Base-by-base conservation (phyloP, 2,888 invertebrate species). In the Agrochola lota region DNA sequence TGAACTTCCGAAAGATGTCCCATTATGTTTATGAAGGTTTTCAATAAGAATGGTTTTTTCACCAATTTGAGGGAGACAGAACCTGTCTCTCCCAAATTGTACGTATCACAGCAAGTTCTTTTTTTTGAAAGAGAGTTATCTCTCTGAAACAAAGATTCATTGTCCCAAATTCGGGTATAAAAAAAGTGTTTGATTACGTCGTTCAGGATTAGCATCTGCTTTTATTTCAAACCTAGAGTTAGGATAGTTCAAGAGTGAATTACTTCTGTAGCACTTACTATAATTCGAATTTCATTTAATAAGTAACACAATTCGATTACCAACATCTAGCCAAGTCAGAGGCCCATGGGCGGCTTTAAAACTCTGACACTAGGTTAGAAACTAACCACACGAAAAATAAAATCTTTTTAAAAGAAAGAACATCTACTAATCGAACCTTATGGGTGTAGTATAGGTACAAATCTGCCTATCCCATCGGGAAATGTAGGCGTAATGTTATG, bases 181-280 rank as follows among this genome's bases (percentile, higher is more conserved):
- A 40, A 40, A 40, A 40, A 7, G 0, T 40, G 40, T 40, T 6
- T 40, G 7, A 40, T 40, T 40, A 40, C 43, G 87, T 64, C 97
- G 97, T 0, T 97, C 97, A 0, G 97, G 97, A 0, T 97, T 97
- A 35, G 97, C 97, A 94, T 98, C 97, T 86, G 97, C 95, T 96
- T 98, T 98, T 71, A 98, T 95, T 0, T 43, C 11, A 40, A 0
- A 40, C 97, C 97, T 95, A 98, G 89, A 0, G 97, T 94, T 0
- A 97, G 97, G 0, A 98, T 87, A 69, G 98, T 97, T 97, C 97
- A 98, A 6, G 97, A 97, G 85, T 98, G 97, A 93, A 98, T 97
- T 7, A 98, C 97, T 95, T 98, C 97, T 9, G 96, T 94, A 0
- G 97, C 97, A n/a, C 97, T 96, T 0, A 97, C 93, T 96, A 98